Evolutionary conservation across 2,888 invertebrate genomes (phyloP), one percentile per base, ranked within the genome.

Genomic region (Dryadula phaetusa): DNA sequence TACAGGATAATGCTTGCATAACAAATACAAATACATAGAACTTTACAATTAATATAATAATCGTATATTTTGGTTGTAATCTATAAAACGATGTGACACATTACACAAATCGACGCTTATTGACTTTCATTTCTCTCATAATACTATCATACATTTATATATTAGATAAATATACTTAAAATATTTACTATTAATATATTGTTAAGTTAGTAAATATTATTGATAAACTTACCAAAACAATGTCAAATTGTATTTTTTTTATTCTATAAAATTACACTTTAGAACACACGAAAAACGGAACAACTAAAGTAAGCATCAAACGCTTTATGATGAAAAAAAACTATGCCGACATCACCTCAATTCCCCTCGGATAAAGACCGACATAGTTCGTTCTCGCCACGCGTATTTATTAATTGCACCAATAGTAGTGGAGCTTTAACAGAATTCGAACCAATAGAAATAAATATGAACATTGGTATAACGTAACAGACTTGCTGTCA

Each of bases 211-310:
- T 60, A 18, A 58, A 20, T 62, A 44, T 10, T 49, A 64, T 56
- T 42, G 79, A 79, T 83, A 75, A 83, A 90, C 92, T 87, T 81
- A 91, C 92, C 85, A 87, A 86, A 86, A 87, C 86, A 83, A 83
- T 81, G 82, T 79, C 82, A 82, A 80, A 77, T 78, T 77, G 79
- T 68, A 65, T 71, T 82, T 85, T 88, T 86, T 86, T 79, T 79
- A 78, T 52, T 54, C 62, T 78, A 79, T 81, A 78, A 79, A 3
- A 77, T 75, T 79, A 72, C 78, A 80, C 78, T 80, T 78, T 77
- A 79, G 77, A 85, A 84, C 77, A 80, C 82, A 85, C 82, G 82
- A 84, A 83, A 90, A 89, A 86, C 84, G 84, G 85, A 86, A 88
- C 89, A 88, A 82, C 85, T 84, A 80, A 82, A 77, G 46, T 83